These are phyloP conservation scores for Agrochola lychnidis DNA, from an alignment of 2,888 invertebrate genomes.

Conservation along the genomic window DNA sequence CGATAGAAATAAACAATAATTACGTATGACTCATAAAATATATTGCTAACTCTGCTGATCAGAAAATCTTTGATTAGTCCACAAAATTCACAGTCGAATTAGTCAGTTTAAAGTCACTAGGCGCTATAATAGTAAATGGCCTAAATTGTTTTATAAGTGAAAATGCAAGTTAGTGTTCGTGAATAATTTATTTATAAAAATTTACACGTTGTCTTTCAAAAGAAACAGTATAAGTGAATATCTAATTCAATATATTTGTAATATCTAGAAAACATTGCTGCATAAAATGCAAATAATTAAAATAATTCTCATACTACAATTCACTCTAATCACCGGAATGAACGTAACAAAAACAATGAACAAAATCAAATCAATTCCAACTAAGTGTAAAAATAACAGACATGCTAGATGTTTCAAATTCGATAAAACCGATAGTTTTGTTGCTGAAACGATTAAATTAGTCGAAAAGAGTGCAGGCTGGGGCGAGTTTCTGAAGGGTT, in stretches of 20 bases:
- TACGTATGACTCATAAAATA: too few species aligned
- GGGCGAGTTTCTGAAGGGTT: slow-evolving; percentile 72
- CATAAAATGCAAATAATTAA: slow-evolving; percentile 61
- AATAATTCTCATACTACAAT: slow-evolving; percentile 65
- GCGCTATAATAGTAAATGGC: not conserved
- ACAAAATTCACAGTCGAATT: not conserved
- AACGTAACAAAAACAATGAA: slow-evolving; percentile 71
- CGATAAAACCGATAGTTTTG: slow-evolving; percentile 65
- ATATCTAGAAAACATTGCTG: not conserved
- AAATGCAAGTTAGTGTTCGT: not conserved
- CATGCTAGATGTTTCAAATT: slow-evolving; percentile 63
- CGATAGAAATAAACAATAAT: not conserved
- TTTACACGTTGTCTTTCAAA: not conserved
- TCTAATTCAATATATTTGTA: not conserved
- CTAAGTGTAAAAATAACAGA: slow-evolving; percentile 68
- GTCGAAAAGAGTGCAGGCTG: slow-evolving; percentile 73
- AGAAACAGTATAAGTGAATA: not conserved
- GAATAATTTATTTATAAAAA: not conserved
- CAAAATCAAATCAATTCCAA: slow-evolving; percentile 71
- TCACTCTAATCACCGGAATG: slow-evolving; percentile 65
- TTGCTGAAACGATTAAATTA: slow-evolving; percentile 70
- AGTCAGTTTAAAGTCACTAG: not conserved
- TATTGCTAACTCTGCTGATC: slow-evolving; percentile 8
- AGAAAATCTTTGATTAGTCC: slow-evolving; percentile 3
- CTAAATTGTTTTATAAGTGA: not conserved